A percentile compares a stretch with the other conserved stretches of the same genome.
Evolutionary conservation across 2,113 vertebrate genomes (phyloP).

Genomic region (Puffinus mauretanicus): DNA sequence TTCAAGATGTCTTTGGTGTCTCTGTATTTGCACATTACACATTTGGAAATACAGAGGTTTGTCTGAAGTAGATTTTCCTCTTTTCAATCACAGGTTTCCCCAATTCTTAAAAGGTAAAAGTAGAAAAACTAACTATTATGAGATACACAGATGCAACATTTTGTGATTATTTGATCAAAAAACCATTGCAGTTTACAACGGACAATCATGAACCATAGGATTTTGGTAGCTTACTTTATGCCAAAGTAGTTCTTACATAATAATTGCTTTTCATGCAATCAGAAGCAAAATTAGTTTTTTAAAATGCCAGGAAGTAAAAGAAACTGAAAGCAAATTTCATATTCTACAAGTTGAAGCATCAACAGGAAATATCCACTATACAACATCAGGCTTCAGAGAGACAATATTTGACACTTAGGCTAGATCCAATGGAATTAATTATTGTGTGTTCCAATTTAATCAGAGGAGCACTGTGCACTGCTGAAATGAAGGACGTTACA

Average conservation of each 20-base stretch:
- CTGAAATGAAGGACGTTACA: neutral
- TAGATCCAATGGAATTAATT: neutral
- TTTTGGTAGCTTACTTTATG: neutral
- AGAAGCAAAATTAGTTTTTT: neutral
- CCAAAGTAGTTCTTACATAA: neutral
- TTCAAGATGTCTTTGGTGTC: neutral
- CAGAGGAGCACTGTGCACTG: neutral
- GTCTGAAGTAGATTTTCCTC: neutral
- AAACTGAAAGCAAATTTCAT: neutral
- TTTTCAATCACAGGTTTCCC: constrained; percentile 4
- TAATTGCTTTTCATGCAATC: neutral
- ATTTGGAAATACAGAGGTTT: constrained; percentile 50
- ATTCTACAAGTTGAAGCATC: neutral
- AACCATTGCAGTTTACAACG: neutral
- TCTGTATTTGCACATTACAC: neutral
- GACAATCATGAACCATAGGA: neutral
- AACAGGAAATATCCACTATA: neutral
- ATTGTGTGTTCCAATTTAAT: neutral
- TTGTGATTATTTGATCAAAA: neutral
- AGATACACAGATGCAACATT: neutral
- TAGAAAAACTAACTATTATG: neutral
- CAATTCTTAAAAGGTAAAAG: neutral
- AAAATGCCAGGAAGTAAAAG: neutral
- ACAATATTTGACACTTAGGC: neutral
- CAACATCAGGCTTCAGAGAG: neutral